Base-by-base conservation (phyloP, 1,140 invertebrate genomes). In the Triops longicaudatus region DNA sequence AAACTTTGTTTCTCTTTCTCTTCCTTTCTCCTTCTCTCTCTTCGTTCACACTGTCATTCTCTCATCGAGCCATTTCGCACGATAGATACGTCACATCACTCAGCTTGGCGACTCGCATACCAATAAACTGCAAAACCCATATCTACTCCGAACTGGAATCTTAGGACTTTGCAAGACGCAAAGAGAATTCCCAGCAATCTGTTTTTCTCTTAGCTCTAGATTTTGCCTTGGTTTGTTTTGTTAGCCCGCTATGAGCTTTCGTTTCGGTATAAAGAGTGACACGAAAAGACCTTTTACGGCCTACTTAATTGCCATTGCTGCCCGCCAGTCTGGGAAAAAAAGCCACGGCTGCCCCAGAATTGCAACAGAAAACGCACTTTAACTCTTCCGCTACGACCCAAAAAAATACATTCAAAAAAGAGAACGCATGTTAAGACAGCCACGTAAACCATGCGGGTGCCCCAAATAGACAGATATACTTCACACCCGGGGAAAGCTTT, bases 401-500 rank as follows among this genome's bases (percentile, higher is more conserved):
- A n/a, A 63, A 44, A 17, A 63, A 63, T 37, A 37, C 31, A 37
- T 37, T 37, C 31, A 37, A 37, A 37, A 37, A 37, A 37, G 31
- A 37, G 31, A 37, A 37, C 31, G 31, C 31, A 63, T 63, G 50
- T 63, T 63, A 63, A n/a, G 50, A 17, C 50, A 63, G 50, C 50
- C 50, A 63, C 50, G 50, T 63, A 14, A 63, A 63, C 50, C 14
- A 63, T 63, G n/a, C 50, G 50, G 31, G 50, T 63, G 50, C n/a
- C 50, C 50, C 50, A 63, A n/a, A 17, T 63, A 63, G 50, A 63
- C 50, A 63, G 50, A 63, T 63, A 63, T 63, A 22, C 50, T 63
- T 63, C 50, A 63, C 50, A 63, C 50, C 50, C 10, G 50, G 31
- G 50, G 50, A 63, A 22, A 63, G 50, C 50, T 63, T 63, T 63